Percentiles rank a stretch among this genome's conserved stretches.
phyloP scores from a whole-genome alignment of 2,113 vertebrate species.

The Entosphenus tridentatus region DNA sequence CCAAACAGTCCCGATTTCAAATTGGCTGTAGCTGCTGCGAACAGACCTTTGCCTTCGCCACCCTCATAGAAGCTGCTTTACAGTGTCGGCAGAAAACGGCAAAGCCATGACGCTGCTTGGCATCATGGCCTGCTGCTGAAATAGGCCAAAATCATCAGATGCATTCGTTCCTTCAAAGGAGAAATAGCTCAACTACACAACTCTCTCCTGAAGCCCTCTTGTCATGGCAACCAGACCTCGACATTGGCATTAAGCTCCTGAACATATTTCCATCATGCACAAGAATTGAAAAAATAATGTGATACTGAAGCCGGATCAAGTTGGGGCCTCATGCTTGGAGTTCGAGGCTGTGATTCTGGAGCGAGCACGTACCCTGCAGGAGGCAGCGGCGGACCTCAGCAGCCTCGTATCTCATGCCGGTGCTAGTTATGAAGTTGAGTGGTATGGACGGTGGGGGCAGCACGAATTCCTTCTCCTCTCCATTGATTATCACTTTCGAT shows the following conservation, averaged over 20 bases:
- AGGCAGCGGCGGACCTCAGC: slow-evolving; percentile 43
- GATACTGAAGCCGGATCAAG: not conserved
- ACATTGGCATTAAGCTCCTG: not conserved
- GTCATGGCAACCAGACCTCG: not conserved
- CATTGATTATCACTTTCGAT: slow-evolving; percentile 27
- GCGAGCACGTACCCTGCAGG: slow-evolving; percentile 26
- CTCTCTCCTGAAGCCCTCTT: not conserved
- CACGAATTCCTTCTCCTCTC: slow-evolving; percentile 24
- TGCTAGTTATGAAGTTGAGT: slow-evolving; percentile 27
- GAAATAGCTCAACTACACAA: not conserved
- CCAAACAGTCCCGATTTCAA: too few species aligned
- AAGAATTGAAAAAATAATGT: not conserved
- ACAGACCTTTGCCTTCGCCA: too few species aligned
- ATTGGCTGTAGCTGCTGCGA: too few species aligned
- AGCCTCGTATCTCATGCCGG: slow-evolving; percentile 42
- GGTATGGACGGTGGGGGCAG: slow-evolving; percentile 24
- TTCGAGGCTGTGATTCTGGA: not conserved
- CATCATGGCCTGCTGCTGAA: too few species aligned
- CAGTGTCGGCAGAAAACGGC: too few species aligned
- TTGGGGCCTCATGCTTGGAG: not conserved
- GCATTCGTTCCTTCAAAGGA: too few species aligned
- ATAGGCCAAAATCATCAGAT: too few species aligned
- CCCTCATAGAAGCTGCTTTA: too few species aligned
- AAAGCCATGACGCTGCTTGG: too few species aligned
- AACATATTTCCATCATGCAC: not conserved